These are phyloP conservation scores for Gymnogyps californianus DNA, from an alignment of 2,113 vertebrate species.

Conservation along the genomic window DNA sequence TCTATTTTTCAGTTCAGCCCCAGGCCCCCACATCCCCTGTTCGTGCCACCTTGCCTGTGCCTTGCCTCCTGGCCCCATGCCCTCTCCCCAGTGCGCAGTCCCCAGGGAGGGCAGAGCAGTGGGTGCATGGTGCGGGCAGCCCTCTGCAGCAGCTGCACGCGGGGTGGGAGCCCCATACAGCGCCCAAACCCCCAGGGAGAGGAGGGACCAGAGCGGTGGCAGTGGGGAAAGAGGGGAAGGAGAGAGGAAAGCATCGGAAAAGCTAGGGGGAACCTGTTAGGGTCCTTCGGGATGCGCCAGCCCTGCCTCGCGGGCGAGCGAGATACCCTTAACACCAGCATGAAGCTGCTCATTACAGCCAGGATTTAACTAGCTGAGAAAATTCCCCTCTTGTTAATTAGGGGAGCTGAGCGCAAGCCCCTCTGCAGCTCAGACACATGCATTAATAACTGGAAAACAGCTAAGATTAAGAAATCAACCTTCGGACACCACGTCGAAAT, in stretches of 20 bases:
- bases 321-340: background rate
- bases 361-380: background rate
- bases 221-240: background rate
- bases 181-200: background rate
- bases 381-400: background rate
- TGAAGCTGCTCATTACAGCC: background rate
- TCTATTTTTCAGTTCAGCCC: background rate
- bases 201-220: background rate
- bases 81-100: background rate
- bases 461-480: background rate
- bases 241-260: background rate
- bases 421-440: background rate
- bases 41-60: background rate
- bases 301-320: background rate
- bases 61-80: background rate
- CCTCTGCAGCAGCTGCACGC: background rate
- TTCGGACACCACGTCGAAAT: fast-evolving
- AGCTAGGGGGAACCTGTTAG: background rate
- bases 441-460: background rate
- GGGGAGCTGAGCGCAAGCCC: background rate
- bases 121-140: background rate
- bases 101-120: background rate
- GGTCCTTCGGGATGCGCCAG: background rate
- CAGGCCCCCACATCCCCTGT: background rate
- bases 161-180: no score